phyloP scores from a whole-genome alignment of 1,140 invertebrate genomes.

The Mamestra configurata region DNA sequence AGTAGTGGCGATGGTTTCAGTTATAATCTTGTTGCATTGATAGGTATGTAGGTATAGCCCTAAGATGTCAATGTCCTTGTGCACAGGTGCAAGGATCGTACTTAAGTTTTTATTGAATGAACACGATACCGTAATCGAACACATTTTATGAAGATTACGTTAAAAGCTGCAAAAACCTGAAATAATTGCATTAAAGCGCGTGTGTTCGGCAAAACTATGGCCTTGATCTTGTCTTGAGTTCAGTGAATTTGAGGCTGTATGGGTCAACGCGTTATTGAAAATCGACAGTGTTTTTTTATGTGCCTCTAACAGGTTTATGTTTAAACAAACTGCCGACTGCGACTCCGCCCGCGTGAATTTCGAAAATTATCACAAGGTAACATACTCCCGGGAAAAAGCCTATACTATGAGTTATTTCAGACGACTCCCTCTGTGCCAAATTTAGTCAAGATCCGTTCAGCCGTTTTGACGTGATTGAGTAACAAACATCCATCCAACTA shows the following conservation, averaged over 20 bases:
- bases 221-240: conserved; percentile 44
- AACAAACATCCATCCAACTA: no score
- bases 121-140: conserved; percentile 8
- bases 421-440: no score
- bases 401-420: no score
- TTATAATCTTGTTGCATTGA: not conserved
- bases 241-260: not conserved
- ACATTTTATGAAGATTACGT: conserved; percentile 6
- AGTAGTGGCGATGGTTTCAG: not conserved
- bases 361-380: no score
- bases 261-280: conserved; percentile 25
- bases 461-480: no score
- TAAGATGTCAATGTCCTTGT: not conserved
- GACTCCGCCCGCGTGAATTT: no score
- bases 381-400: no score
- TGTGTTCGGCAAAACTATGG: not conserved
- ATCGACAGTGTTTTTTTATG: not conserved
- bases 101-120: not conserved
- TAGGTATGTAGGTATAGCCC: not conserved
- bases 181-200: not conserved
- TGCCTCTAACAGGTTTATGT: not conserved
- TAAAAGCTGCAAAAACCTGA: not conserved
- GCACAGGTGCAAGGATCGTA: not conserved
- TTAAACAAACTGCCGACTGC: no score
- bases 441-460: no score